phyloP scores from a whole-genome alignment of 2,797 vertebrate genomes.

The Cottoperca gobio region DNA sequence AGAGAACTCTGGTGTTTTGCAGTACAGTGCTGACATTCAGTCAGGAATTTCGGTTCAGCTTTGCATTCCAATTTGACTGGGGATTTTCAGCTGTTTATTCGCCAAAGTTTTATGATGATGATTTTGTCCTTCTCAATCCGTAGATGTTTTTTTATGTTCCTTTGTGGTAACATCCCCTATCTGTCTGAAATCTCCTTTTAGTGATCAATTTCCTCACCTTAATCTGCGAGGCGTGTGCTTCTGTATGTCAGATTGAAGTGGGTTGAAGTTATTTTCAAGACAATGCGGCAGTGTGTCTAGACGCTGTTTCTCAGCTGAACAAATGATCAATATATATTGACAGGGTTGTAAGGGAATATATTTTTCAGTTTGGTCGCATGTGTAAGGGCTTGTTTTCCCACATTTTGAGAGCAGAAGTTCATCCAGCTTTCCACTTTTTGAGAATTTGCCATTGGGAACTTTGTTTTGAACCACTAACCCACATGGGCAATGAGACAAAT shows the following conservation, averaged over 20 bases:
- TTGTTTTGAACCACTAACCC: constrained; percentile 69
- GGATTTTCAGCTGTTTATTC: constrained; percentile 63
- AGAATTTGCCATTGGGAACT: constrained; percentile 44
- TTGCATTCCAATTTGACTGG: constrained; percentile 65
- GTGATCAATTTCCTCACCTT: constrained; percentile 62
- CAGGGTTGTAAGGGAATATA: constrained; percentile 25
- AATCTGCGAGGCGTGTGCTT: constrained; percentile 46
- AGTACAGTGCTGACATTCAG: constrained; percentile 34
- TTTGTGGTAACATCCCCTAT: constrained; percentile 42
- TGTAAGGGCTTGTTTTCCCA: constrained; percentile 22
- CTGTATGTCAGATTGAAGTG: constrained; percentile 22
- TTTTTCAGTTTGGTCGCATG: constrained; percentile 21
- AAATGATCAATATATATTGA: constrained; percentile 77
- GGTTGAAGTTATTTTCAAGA: constrained; percentile 60
- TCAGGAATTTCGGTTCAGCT: constrained; percentile 41
- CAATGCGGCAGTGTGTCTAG: constrained; percentile 65
- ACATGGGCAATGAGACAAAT: constrained; percentile 70
- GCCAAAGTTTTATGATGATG: constrained; percentile 41
- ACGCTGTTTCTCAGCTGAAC: constrained; percentile 63
- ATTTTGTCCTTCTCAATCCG: constrained; percentile 42
- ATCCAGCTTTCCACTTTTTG: constrained; percentile 36
- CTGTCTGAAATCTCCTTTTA: constrained; percentile 59
- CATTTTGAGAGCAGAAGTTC: constrained; percentile 48
- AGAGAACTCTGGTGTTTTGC: constrained; percentile 48
- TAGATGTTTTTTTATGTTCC: constrained; percentile 25